phyloP scores from a whole-genome alignment of 2,888 invertebrate genomes.

The Melitaea athalia region DNA sequence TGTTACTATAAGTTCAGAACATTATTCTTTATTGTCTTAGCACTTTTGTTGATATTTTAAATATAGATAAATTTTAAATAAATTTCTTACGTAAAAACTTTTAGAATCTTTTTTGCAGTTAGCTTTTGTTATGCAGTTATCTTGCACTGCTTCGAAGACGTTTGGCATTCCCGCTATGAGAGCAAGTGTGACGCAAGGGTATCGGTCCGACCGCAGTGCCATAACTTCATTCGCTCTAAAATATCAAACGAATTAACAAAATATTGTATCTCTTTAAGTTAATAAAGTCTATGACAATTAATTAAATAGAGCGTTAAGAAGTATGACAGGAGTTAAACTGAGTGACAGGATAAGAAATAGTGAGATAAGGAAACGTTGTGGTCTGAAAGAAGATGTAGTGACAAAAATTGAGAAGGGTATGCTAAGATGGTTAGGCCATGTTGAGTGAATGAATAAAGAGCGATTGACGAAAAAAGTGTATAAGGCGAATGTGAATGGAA shows the following conservation, averaged over 20 bases:
- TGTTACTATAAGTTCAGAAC: background rate
- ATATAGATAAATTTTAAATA: too few relatives aligned
- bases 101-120: constrained; percentile 93
- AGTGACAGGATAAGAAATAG: too few relatives aligned
- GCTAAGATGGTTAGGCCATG: too few relatives aligned
- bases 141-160: constrained; percentile 91
- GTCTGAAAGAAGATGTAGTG: too few relatives aligned
- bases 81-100: constrained; percentile 87
- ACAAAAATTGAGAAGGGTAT: too few relatives aligned
- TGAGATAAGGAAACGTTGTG: too few relatives aligned
- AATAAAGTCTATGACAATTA: background rate
- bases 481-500: too few relatives aligned
- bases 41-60: background rate
- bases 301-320: too few relatives aligned
- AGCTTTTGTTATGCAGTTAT: constrained; percentile 90
- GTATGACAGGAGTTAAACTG: too few relatives aligned
- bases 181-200: constrained; percentile 90
- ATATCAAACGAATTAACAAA: too few relatives aligned
- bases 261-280: background rate
- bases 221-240: constrained; percentile 88
- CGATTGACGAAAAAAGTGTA: too few relatives aligned
- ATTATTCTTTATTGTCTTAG: background rate
- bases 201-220: constrained; percentile 87
- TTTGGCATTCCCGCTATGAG: constrained; percentile 91
- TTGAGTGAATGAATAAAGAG: too few relatives aligned